A percentile compares a stretch with the other conserved stretches of the same genome.
Evolutionary conservation across 2,888 invertebrate genomes (phyloP).

Genomic region (Sinopyrophorus schimmeli): DNA sequence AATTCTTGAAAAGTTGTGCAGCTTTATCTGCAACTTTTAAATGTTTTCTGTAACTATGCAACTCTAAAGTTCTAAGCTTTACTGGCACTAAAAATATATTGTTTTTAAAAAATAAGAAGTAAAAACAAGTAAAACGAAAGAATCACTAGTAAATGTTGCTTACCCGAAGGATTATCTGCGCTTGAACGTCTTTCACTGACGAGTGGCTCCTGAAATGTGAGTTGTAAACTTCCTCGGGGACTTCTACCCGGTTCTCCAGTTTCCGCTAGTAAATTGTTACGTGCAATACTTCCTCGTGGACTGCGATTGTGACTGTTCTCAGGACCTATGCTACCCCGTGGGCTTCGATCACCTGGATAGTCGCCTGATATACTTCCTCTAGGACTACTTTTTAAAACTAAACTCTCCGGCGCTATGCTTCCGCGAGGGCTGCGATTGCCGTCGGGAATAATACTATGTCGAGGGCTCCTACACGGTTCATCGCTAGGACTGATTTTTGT

Average conservation of each 20-base stretch:
- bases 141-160: conserved; percentile 29
- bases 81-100: conserved; percentile 7
- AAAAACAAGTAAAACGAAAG: too few species aligned
- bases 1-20: too few species aligned
- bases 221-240: conserved; percentile 63
- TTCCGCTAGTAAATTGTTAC: conserved; percentile 57
- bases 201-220: conserved; percentile 66
- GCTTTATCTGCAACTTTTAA: too few species aligned
- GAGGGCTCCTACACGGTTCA: conserved; percentile 58
- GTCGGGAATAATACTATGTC: conserved; percentile 65
- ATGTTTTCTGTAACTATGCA: too few species aligned
- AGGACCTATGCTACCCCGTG: conserved; percentile 64
- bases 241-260: conserved; percentile 55
- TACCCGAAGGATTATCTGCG: conserved; percentile 62
- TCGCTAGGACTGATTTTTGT: conserved; percentile 55
- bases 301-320: conserved; percentile 60
- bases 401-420: conserved; percentile 58
- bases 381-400: conserved; percentile 62
- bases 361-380: conserved; percentile 60
- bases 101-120: conserved; percentile 6
- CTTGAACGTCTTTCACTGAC: conserved; percentile 62
- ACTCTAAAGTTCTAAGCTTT: too few species aligned
- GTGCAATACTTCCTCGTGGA: conserved; percentile 65
- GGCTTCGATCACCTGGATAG: conserved; percentile 51
- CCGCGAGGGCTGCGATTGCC: conserved; percentile 56